Percentiles rank a stretch among this genome's conserved stretches.
These are phyloP conservation scores for Mimachlamys varia DNA, from an alignment of 2,888 invertebrate species.

Conservation along the genomic window DNA sequence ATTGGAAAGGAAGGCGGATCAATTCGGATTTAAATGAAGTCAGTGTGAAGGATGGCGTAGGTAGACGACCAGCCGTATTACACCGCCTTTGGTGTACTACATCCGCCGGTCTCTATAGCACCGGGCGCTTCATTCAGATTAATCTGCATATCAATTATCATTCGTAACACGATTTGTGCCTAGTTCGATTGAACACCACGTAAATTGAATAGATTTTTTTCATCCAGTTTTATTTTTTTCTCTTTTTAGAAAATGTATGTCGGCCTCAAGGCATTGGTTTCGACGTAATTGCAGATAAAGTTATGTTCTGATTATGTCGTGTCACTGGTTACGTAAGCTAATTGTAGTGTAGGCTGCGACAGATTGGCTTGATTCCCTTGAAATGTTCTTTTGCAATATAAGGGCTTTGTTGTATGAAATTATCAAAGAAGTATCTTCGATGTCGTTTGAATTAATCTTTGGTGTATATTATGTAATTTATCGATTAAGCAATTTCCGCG, in stretches of 20 bases:
- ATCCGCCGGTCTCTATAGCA: background rate
- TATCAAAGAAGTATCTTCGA: background rate
- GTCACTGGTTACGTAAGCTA: background rate
- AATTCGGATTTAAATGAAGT: conserved; percentile 1
- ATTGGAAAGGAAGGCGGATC: background rate
- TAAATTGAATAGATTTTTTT: background rate
- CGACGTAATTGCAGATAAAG: background rate
- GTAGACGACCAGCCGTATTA: background rate
- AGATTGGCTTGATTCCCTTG: background rate
- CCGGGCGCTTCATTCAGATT: background rate
- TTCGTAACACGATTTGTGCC: background rate
- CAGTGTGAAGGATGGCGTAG: background rate
- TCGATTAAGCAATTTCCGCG: background rate
- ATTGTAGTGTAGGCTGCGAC: background rate
- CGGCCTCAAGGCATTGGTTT: background rate
- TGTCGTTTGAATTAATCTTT: background rate
- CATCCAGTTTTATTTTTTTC: too few species aligned
- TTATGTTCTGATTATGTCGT: background rate
- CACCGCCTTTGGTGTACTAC: background rate
- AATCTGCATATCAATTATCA: background rate
- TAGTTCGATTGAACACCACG: background rate
- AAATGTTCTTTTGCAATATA: background rate
- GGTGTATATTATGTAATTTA: conserved; percentile 2
- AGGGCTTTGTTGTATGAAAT: background rate
- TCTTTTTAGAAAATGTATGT: background rate